Conservation (phyloP, 2,797 vertebrate genomes). For the Galago senegalensis region DNA sequence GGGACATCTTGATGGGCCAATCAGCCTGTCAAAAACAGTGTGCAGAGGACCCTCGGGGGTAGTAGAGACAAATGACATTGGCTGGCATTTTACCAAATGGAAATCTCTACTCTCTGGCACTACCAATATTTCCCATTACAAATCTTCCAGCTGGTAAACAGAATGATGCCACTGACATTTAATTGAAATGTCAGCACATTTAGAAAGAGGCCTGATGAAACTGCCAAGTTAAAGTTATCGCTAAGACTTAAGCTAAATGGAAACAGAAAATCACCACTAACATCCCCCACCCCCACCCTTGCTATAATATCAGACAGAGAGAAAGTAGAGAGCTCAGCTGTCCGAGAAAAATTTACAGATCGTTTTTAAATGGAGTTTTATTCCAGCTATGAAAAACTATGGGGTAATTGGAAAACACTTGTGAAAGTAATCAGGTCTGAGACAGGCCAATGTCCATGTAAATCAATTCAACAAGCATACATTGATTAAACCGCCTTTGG, state of each 20-base stretch:
- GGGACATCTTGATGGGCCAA: not conserved
- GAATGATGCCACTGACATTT: constrained; percentile 84
- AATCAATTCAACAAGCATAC: constrained; percentile 74
- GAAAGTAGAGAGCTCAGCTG: constrained; percentile 41
- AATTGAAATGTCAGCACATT: constrained; percentile 86
- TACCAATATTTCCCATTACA: constrained; percentile 78
- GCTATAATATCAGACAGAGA: not conserved
- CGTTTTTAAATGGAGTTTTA: constrained; percentile 73
- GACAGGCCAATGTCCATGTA: constrained; percentile 60
- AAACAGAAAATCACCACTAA: constrained; percentile 76
- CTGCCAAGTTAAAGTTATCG: constrained; percentile 81
- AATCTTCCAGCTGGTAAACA: constrained; percentile 84
- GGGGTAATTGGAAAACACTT: constrained; percentile 73
- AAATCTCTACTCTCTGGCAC: constrained; percentile 74
- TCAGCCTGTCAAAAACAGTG: constrained; percentile 36
- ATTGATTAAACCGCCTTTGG: constrained; percentile 75
- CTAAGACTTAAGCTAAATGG: constrained; percentile 81
- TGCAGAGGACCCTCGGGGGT: not conserved
- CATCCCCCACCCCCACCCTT: not conserved
- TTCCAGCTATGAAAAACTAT: constrained; percentile 67
- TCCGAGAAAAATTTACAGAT: constrained; percentile 72
- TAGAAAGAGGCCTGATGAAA: constrained; percentile 80
- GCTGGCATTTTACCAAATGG: constrained; percentile 78
- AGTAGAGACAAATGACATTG: constrained; percentile 44
- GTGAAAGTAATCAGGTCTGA: constrained; percentile 75